These are phyloP conservation scores for Atopsyche davidsoni DNA, from an alignment of 1,140 invertebrate genomes.

Conservation along the genomic window DNA sequence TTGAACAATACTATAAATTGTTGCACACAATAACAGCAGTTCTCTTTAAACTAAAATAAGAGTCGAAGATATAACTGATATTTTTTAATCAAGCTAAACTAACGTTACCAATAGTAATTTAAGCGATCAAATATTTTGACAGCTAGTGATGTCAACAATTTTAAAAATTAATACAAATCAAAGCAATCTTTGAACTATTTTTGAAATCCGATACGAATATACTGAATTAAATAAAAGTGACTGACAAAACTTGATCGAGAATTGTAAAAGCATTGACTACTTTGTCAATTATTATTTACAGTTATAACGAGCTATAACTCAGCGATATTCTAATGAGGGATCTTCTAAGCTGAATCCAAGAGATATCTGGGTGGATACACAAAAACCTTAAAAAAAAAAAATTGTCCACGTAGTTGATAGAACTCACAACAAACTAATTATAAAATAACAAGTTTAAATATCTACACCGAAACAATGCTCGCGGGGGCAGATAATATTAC, in stretches of 20 bases:
- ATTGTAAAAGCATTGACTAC: background rate
- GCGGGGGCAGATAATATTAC: background rate
- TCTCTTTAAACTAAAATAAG: too few relatives aligned
- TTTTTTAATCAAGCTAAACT: too few relatives aligned
- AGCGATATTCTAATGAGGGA: too few relatives aligned
- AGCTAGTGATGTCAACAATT: background rate
- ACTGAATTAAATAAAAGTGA: background rate
- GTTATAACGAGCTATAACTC: too few relatives aligned
- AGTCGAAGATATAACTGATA: too few relatives aligned
- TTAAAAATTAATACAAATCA: background rate
- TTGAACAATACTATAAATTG: too few relatives aligned
- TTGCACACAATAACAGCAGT: too few relatives aligned
- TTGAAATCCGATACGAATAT: background rate
- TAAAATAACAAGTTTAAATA: background rate
- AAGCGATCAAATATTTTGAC: background rate
- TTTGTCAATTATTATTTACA: constrained; percentile 1
- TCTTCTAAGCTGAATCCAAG: too few relatives aligned
- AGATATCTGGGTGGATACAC: background rate
- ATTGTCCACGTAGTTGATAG: background rate
- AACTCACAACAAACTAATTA: background rate
- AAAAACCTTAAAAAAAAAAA: background rate
- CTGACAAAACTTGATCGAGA: background rate
- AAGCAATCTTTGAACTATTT: background rate
- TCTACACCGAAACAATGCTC: background rate
- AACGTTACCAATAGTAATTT: too few relatives aligned